Evolutionary conservation across 2,888 invertebrate genomes (phyloP), one percentile per base, ranked within the genome.

Genomic region (Drosophila mettleri): DNA sequence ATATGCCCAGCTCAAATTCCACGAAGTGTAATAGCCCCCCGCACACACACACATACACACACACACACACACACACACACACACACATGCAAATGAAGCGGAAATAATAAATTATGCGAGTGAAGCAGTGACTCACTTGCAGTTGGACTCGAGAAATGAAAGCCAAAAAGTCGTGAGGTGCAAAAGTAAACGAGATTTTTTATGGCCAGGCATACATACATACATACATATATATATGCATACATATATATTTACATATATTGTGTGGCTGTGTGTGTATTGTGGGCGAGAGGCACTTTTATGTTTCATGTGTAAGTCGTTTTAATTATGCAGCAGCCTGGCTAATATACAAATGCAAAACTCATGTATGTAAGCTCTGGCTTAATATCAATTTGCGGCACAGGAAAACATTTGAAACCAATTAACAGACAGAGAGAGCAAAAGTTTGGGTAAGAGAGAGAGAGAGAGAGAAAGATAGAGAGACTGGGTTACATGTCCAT

Each of bases 21-120:
- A 78, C 87, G 87, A 87, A 87, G 80, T 72, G 59, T 85, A 81
- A 82, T 87, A 69, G 75, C 62, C 55, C 29, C 72, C 3, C 24
- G 5, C 3, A 24, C 24, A n/a, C n/a, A n/a, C n/a, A n/a, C n/a
- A 59, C 61, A 41, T 64, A 39, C 64, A 29, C 65, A 48, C 61
- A 62, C 57, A 39, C 55, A 55, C 46, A 57, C 36, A 33, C 48
- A 55, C 29, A 53, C 46, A 57, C 58, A 46, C 60, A 45, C 22
- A 29, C 9, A 31, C 53, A 45, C 27, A 52, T 12, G 39, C 18
- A 36, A 76, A 85, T 87, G 76, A 88, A 77, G 77, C 74, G 80
- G 77, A 76, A 72, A 82, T 86, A 83, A 88, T 88, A 88, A 83
- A 83, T 83, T 79, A 83, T 76, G 85, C 71, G 61, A 67, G 57